These are phyloP conservation scores for Vanessa tameamea DNA, from an alignment of 1,140 invertebrate species.

Conservation along the genomic window DNA sequence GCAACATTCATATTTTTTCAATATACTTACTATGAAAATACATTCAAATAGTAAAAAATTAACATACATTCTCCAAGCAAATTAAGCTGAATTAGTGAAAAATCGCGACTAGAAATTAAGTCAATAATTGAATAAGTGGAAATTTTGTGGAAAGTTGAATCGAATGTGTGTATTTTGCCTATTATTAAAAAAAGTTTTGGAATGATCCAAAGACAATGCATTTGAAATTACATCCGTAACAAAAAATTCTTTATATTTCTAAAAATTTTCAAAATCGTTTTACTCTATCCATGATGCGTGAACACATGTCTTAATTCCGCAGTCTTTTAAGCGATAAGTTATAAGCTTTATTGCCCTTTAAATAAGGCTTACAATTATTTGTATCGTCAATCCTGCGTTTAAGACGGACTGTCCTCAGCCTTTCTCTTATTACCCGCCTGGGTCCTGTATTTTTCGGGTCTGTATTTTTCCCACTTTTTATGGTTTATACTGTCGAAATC, in stretches of 20 bases:
- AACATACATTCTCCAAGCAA: not conserved
- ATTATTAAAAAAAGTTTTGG: not conserved
- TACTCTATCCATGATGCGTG: constrained; percentile 10
- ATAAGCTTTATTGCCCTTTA: constrained; percentile 18
- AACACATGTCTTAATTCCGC: constrained; percentile 35
- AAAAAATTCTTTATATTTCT: not conserved
- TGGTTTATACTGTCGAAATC: constrained; percentile 94
- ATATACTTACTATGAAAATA: too few species aligned
- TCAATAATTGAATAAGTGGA: not conserved
- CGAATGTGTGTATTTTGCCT: not conserved
- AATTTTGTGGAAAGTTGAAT: not conserved
- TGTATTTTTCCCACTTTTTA: constrained; percentile 94
- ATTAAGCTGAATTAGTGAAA: not conserved
- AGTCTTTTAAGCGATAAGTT: constrained; percentile 47
- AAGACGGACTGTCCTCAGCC: constrained; percentile 69
- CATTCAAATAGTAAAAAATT: too few species aligned
- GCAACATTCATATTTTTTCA: too few species aligned
- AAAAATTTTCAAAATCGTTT: constrained; percentile 1
- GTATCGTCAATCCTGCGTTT: constrained; percentile 64
- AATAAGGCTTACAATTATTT: constrained; percentile 19
- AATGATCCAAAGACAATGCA: constrained; percentile 8
- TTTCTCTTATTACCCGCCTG: constrained; percentile 73
- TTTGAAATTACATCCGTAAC: not conserved
- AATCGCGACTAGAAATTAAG: not conserved
- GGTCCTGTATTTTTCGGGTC: constrained; percentile 79